Evolutionary conservation across 2,888 invertebrate genomes (phyloP), one percentile per base, ranked within the genome.

Genomic region (Anoncus sp.): DNA sequence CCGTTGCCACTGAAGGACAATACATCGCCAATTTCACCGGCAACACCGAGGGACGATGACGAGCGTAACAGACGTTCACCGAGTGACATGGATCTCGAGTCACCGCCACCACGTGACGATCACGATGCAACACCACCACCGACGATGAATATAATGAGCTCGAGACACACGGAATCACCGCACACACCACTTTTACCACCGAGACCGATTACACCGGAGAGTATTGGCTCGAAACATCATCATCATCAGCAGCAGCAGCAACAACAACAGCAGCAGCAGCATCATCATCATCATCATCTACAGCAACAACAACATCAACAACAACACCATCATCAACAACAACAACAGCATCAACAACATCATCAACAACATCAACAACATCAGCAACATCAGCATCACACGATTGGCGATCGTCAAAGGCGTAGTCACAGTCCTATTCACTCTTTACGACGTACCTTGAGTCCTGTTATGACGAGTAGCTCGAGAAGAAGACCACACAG

Each of bases 121-220:
- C 82, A 84, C 3, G 85, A 87, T 14, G 70, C 85, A 1, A 87
- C 88, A 2, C 86, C 89, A 20, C 87, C 89, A 0, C 77, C 83
- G 1, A 51, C 75, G 9, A 67, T 80, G 10, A 66, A 47, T 1
- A 72, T 84, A 2, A 74, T 79, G 16, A 78, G 84, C 47, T 77
- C 82, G 14, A 81, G 88, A 59, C 87, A 88, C 57, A 88, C 92
- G 3, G 93, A 92, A 62, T 96, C 96, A 1, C 96, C 96, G 0
- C 96, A 96, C 89, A 96, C 96, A 3, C 96, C 96, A 0, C 92
- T 93, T 0, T 92, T 92, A 62, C 94, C 94, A 1, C 94, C 94
- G 74, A 87, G 91, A 75, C 89, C 87, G 0, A 69, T 83, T 1
- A 90, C 90, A 0, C 90, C 90, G 7, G 79, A 79, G 16, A 72